Evolutionary conservation across 2,888 invertebrate species (phyloP).

Genomic region (Mythimna loreyi): DNA sequence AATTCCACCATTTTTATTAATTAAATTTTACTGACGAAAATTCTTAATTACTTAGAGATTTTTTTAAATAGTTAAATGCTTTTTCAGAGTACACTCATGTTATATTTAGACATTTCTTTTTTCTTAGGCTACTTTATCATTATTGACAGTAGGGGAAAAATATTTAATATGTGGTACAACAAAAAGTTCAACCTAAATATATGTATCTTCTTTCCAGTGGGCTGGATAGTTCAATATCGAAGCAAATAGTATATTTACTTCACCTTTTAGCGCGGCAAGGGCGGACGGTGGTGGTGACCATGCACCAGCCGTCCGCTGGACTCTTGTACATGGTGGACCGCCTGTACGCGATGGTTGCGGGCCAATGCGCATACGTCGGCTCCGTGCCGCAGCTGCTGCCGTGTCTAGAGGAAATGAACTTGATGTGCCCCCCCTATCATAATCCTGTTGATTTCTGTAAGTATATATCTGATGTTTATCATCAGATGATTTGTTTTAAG

Average conservation of each 20-base stretch:
- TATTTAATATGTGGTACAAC: neutral
- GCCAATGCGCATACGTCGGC: slow-evolving; percentile 95
- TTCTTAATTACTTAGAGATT: neutral
- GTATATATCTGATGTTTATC: slow-evolving; percentile 70
- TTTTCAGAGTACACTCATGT: neutral
- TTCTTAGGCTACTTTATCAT: neutral
- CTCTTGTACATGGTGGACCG: slow-evolving; percentile 97
- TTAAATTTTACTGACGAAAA: neutral
- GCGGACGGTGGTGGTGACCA: slow-evolving; percentile 96
- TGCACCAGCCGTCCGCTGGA: slow-evolving; percentile 97
- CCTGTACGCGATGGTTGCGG: slow-evolving; percentile 95
- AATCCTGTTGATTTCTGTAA: slow-evolving; percentile 98
- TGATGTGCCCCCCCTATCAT: slow-evolving; percentile 96
- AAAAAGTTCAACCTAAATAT: slow-evolving; percentile 40
- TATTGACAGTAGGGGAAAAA: neutral
- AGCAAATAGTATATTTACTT: slow-evolving; percentile 95
- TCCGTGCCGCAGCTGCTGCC: slow-evolving; percentile 94
- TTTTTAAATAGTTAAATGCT: neutral
- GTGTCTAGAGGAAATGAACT: slow-evolving; percentile 93
- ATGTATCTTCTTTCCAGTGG: slow-evolving; percentile 77
- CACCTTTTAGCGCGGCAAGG: slow-evolving; percentile 96
- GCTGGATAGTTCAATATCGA: slow-evolving; percentile 92
- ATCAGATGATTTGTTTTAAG: neutral
- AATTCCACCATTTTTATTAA: neutral
- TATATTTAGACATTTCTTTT: neutral